Conservation (phyloP, 1,140 invertebrate species). For the Hylyphantes graminicola region DNA sequence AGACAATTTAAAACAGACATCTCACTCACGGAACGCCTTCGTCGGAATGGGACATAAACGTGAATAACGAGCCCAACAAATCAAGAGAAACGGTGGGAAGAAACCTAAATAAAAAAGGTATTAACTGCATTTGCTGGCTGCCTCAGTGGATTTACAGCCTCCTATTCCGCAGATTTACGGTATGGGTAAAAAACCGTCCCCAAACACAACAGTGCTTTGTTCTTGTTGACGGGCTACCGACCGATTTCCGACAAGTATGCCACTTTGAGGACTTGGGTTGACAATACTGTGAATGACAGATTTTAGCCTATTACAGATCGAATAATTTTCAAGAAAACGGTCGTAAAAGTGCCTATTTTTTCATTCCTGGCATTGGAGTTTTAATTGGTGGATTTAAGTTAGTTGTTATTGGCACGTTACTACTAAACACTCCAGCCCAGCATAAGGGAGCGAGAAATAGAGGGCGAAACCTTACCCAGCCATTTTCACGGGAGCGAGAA, state of each 20-base stretch:
- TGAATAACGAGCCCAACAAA: slow-evolving; percentile 32
- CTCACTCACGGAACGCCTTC: not conserved
- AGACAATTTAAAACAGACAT: not conserved
- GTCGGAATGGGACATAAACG: not conserved
- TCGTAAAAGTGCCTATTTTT: too few relatives aligned
- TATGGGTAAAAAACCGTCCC: not conserved
- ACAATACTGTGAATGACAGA: slow-evolving; percentile 15
- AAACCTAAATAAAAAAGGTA: not conserved
- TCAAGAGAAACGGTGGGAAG: slow-evolving; percentile 29
- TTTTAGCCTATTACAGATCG: not conserved
- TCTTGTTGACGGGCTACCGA: slow-evolving; percentile 30
- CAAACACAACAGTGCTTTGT: slow-evolving; percentile 45
- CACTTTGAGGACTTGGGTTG: not conserved
- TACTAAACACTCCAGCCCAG: too few relatives aligned
- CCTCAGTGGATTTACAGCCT: slow-evolving; percentile 26
- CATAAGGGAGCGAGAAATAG: too few relatives aligned
- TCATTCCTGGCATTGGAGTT: too few relatives aligned
- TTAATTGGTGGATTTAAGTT: too few relatives aligned
- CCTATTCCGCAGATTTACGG: slow-evolving; percentile 33
- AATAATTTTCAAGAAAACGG: too few relatives aligned
- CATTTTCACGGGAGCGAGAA: too few relatives aligned
- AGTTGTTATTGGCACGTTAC: too few relatives aligned
- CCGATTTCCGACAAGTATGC: not conserved
- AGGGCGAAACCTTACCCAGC: too few relatives aligned
- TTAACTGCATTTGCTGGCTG: slow-evolving; percentile 14